These are phyloP conservation scores for Dolichomitus sp. DNA, from an alignment of 2,888 invertebrate species.

Conservation along the genomic window DNA sequence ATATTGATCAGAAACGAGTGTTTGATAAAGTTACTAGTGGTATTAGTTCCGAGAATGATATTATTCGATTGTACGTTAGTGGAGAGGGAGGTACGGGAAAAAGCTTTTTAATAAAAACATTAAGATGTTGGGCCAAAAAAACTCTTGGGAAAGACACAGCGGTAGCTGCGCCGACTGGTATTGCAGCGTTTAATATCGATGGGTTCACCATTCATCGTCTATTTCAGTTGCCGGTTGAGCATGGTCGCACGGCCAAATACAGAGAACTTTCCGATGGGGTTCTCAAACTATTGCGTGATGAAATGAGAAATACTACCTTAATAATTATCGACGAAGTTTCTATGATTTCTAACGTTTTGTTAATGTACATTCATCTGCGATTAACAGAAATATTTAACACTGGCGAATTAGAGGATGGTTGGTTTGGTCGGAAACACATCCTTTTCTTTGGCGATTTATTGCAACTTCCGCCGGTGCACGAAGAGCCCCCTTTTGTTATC, in stretches of 20 bases:
- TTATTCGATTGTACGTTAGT: constrained; percentile 71
- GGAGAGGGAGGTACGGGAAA: constrained; percentile 32
- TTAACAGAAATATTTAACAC: constrained; percentile 77
- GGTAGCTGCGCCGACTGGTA: constrained; percentile 76
- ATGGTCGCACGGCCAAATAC: constrained; percentile 74
- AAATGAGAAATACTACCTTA: constrained; percentile 73
- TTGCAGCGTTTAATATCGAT: constrained; percentile 79
- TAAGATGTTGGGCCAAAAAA: constrained; percentile 70
- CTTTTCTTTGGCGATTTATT: constrained; percentile 79
- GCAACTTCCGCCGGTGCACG: constrained; percentile 77
- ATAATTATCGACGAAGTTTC: constrained; percentile 77
- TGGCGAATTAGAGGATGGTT: constrained; percentile 73
- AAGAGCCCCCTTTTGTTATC: constrained; percentile 74
- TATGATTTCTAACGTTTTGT: constrained; percentile 71
- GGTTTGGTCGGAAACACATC: constrained; percentile 78
- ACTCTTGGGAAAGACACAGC: constrained; percentile 73
- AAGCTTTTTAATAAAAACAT: no score
- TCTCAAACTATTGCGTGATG: constrained; percentile 62
- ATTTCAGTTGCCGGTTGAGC: constrained; percentile 77
- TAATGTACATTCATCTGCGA: constrained; percentile 71
- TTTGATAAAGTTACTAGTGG: constrained; percentile 58
- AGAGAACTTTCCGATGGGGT: constrained; percentile 65
- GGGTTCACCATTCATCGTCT: constrained; percentile 78
- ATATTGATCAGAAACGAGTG: constrained; percentile 69
- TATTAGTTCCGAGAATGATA: constrained; percentile 32